Base-by-base conservation (phyloP, 2,113 vertebrate species). In the Lepus europaeus region DNA sequence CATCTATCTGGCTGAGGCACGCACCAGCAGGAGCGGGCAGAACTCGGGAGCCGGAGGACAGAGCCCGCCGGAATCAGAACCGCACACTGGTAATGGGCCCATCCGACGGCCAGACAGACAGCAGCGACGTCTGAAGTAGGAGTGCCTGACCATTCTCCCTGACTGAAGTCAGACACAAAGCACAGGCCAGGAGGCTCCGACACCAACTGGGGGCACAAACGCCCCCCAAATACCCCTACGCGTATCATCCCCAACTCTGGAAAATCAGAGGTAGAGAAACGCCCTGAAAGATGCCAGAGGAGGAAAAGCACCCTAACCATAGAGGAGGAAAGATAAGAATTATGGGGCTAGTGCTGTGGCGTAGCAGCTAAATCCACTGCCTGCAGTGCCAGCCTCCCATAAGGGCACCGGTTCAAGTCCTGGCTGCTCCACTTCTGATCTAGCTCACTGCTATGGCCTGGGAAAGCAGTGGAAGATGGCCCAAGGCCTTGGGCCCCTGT, bases 1-100 rank as follows among this genome's bases (percentile, higher is more conserved):
- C 19, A 82, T 1, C 17, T 39, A 82, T 1, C 17, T 39, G 31
- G 59, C 27, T 33, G 45, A 95, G 63, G 25, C 31, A 31, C 61
- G 53, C 63, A 23, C 63, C 25, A 89, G 61, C 2, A 89, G 66
- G 84, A 89, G 63, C 56, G 33, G 70, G 70, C 31, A 25, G 63
- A 83, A 61, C 69, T 89, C 9, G 78, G 81, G 74, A 78, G 36
- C 78, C 77, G 76, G 53, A 64, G 77, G 63, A 63, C 78, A 93
- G 61, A 72, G 6, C 19, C n/a, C 51, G 64, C 27, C 39, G 33
- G 31, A 23, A 63, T 19, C 25, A 59, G 63, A n/a, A 45, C 61
- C 17, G 3, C 4, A 29, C 29, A 4, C 19, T 25, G 12, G 16
- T 20, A 53, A 36, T n/a, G 56, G 33, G 56, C 25, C 81, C 59